Evolutionary conservation across 1,140 invertebrate genomes (phyloP).

Genomic region (Eurosta solidaginis): DNA sequence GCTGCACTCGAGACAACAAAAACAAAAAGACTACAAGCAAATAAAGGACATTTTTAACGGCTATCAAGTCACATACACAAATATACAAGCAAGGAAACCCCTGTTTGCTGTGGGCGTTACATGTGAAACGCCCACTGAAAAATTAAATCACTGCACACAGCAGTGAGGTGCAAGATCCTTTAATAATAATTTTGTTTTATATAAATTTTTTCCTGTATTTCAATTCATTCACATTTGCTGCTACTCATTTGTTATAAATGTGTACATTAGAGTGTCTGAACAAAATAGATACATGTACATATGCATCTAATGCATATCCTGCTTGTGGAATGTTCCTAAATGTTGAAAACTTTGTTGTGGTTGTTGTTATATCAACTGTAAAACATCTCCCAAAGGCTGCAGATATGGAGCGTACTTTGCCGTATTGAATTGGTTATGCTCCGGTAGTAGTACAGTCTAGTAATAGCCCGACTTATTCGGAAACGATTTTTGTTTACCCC

Average conservation of each 20-base stretch:
- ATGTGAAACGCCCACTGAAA: background rate
- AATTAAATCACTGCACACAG: background rate
- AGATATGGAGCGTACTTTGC: no score
- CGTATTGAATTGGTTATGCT: no score
- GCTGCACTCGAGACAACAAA: background rate
- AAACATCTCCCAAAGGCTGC: no score
- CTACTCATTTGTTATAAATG: background rate
- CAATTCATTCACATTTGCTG: background rate
- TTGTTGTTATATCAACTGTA: no score
- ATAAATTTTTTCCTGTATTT: background rate
- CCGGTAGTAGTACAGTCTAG: no score
- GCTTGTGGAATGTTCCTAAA: no score
- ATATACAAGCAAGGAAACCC: background rate
- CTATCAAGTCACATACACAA: background rate
- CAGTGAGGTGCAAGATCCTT: constrained; percentile 8
- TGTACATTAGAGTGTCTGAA: background rate
- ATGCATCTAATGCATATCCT: background rate
- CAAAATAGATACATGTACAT: background rate
- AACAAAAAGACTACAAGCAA: background rate
- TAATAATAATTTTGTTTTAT: constrained; percentile 23
- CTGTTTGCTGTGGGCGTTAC: background rate
- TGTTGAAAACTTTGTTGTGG: no score
- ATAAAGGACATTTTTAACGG: background rate
- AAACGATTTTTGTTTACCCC: no score
- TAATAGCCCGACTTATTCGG: no score